Conservation (phyloP, 1,140 invertebrate genomes). For the Lordiphosa collinella region DNA sequence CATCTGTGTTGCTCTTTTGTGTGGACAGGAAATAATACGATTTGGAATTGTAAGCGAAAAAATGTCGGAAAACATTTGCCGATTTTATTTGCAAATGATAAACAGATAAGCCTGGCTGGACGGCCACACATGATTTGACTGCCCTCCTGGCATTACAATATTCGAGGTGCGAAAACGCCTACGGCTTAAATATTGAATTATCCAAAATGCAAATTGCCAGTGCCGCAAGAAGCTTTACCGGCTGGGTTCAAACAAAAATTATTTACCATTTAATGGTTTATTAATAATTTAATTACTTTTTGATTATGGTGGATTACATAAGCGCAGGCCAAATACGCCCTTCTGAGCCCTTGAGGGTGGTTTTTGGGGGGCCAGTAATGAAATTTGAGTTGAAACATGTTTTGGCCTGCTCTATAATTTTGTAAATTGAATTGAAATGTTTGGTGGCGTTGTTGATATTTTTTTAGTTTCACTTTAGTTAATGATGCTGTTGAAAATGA, state of each 20-base stretch:
- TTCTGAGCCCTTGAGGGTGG: conserved; percentile 32
- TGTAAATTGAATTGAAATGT: conserved; percentile 75
- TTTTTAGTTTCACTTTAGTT: conserved; percentile 37
- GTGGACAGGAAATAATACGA: conserved; percentile 15
- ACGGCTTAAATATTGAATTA: conserved; percentile 62
- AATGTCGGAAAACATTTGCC: conserved; percentile 47
- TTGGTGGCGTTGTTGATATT: conserved; percentile 42
- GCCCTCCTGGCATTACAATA: conserved; percentile 14
- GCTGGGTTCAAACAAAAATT: conserved; percentile 42
- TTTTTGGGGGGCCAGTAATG: conserved; percentile 40
- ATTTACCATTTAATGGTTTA: conserved; percentile 76
- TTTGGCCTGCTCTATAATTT: conserved; percentile 54
- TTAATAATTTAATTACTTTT: conserved; percentile 78
- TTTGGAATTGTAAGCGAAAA: conserved; percentile 53
- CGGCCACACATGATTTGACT: conserved; percentile 13
- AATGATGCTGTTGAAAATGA: conserved; percentile 54
- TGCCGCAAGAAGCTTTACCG: conserved; percentile 5
- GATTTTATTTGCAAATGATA: conserved; percentile 62
- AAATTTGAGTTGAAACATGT: conserved; percentile 73
- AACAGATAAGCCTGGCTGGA: conserved; percentile 26
- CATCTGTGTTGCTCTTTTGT: too few species aligned
- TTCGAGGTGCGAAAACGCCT: conserved; percentile 46
- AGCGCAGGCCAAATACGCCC: conserved; percentile 54
- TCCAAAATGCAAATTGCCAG: conserved; percentile 32
- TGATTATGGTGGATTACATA: conserved; percentile 75